Evolutionary conservation across 2,113 vertebrate genomes (phyloP).

Genomic region (Eurystomus gularis): DNA sequence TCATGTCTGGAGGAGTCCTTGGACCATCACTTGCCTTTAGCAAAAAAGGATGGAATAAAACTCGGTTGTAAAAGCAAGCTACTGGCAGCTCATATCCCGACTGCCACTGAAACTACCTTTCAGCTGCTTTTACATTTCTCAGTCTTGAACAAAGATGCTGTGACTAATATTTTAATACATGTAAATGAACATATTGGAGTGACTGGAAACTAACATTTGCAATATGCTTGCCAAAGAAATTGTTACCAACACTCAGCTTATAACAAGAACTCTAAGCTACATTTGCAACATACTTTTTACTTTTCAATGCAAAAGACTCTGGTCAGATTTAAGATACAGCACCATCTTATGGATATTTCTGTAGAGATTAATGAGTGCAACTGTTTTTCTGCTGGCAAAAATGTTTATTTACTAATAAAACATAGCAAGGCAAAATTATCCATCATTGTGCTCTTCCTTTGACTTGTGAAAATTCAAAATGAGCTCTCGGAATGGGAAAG

Average conservation of each 20-base stretch:
- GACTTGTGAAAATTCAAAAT: neutral
- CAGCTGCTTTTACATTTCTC: neutral
- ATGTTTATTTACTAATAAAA: neutral
- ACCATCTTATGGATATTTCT: constrained; percentile 80
- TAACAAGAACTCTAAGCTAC: neutral
- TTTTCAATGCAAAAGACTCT: constrained; percentile 43
- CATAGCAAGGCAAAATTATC: neutral
- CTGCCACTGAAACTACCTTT: constrained; percentile 18
- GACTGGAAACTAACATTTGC: constrained; percentile 29
- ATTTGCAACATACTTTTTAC: neutral
- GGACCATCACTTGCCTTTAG: neutral
- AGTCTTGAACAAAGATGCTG: constrained; percentile 26
- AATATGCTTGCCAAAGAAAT: constrained; percentile 26
- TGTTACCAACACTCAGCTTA: neutral
- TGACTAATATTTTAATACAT: constrained; percentile 41
- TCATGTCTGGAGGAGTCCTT: neutral
- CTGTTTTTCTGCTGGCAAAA: neutral
- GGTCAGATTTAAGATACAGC: constrained; percentile 77
- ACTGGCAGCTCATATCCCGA: neutral
- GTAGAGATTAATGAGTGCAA: constrained; percentile 43
- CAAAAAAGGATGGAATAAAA: neutral
- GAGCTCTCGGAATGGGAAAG: neutral
- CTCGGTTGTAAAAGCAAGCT: neutral
- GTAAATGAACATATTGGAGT: constrained; percentile 49
- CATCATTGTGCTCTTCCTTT: neutral